phyloP scores from a whole-genome alignment of 1,140 invertebrate genomes.

The Drosophila saltans region DNA sequence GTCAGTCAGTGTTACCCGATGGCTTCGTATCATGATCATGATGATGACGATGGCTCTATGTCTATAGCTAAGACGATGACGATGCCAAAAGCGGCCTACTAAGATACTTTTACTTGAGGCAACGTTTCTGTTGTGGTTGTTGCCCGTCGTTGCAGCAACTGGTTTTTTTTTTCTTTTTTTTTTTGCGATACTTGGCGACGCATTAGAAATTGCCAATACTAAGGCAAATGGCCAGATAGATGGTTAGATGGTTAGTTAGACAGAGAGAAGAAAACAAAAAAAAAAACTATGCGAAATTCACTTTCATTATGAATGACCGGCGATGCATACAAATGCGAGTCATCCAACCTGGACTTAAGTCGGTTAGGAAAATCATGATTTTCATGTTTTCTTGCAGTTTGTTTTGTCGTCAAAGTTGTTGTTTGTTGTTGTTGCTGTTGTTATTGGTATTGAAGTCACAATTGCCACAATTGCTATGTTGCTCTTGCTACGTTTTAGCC shows the following conservation, averaged over 20 bases:
- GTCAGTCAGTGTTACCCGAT: conserved; percentile 52
- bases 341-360: conserved; percentile 71
- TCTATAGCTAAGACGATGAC: conserved; percentile 39
- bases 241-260: conserved; percentile 19
- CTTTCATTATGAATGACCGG: conserved; percentile 77
- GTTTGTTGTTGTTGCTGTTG: conserved; percentile 15
- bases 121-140: conserved; percentile 5
- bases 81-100: conserved; percentile 73
- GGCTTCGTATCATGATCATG: conserved; percentile 39
- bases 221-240: conserved; percentile 45
- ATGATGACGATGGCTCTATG: conserved; percentile 20
- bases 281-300: conserved; percentile 68
- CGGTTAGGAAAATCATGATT: conserved; percentile 63
- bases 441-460: conserved; percentile 1
- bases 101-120: conserved; percentile 57
- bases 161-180: conserved; percentile 55
- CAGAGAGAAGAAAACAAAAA: neutral
- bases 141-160: conserved; percentile 49
- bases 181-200: conserved; percentile 35
- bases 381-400: conserved; percentile 31
- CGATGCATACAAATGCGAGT: conserved; percentile 77
- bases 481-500: neutral
- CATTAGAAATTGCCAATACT: conserved; percentile 74
- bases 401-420: neutral
- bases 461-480: conserved; percentile 6